Evolutionary conservation across 2,888 invertebrate species (phyloP), one percentile per base, ranked within the genome.

Genomic region (Thymelicus sylvestris): DNA sequence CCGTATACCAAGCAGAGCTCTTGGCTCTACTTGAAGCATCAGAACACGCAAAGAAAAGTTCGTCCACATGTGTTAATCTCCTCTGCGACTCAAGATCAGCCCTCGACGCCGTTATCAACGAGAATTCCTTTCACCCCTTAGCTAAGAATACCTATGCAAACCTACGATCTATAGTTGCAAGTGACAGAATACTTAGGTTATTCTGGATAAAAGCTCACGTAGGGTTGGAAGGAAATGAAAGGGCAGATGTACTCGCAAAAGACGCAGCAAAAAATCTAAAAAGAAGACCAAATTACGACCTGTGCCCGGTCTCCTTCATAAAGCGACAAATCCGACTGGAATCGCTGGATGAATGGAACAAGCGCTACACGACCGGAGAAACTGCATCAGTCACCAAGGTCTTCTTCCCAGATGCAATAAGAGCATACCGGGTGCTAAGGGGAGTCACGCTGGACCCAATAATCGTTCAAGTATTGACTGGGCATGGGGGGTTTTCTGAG

Each of bases 401-500:
- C 5, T 69, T 64, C 38, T 39, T 59, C 19, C 69, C 69, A 2
- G 64, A 69, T 4, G 64, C 48, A 2, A 38, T 31, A 5, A 10
- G n/a, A 0, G 68, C 67, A 4, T 61, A 52, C 8, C 13, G 4
- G 12, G 7, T 63, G 1, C 8, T 72, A 0, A 15, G 62, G 0
- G n/a, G 66, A 10, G 7, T 61, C 0, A 19, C 61, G 0, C 2
- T 60, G 7, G 48, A 19, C 5, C 10, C 19, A 7, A 15, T 44
- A 0, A 7, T 47, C 0, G 65, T 64, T 0, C 73, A 74, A 19
- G 19, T 65, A 6, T 15, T 72, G 44, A 75, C 73, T 1, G 75
- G 75, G 1, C 74, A 74, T 12, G 74, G 73, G 1, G 74, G 73
- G 0, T 70, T 72, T 24, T 55, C 69, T 0, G 41, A 66, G 31